Conservation (phyloP, 2,113 vertebrate genomes). For the Salminus brasiliensis region DNA sequence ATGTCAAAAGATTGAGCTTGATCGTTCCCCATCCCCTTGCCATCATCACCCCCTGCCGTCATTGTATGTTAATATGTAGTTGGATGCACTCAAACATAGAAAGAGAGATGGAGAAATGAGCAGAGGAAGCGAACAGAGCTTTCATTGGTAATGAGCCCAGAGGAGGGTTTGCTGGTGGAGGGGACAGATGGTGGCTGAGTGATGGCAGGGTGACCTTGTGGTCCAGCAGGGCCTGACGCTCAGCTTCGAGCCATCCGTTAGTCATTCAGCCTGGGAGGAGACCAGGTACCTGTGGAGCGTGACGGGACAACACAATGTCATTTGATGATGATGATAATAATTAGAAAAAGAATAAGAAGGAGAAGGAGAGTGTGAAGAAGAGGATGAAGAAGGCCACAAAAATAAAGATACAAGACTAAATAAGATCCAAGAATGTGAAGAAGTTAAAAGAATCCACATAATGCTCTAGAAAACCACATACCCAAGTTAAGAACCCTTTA, state of each 20-base stretch:
- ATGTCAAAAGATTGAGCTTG: constrained; percentile 27
- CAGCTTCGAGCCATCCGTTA: neutral
- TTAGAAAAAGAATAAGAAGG: neutral
- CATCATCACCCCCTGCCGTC: too few species aligned
- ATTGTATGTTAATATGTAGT: neutral
- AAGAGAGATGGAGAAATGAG: constrained; percentile 1
- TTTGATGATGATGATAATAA: neutral
- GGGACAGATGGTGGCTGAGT: constrained; percentile 36
- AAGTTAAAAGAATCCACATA: too few species aligned
- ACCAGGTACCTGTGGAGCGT: neutral
- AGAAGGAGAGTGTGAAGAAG: too few species aligned
- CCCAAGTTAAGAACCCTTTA: too few species aligned
- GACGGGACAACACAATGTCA: neutral
- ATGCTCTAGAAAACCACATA: too few species aligned
- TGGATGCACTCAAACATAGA: neutral
- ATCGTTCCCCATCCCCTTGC: constrained; percentile 1
- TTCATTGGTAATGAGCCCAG: constrained; percentile 35
- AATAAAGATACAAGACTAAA: too few species aligned
- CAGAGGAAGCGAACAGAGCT: neutral
- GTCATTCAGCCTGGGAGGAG: constrained; percentile 6
- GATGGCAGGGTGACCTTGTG: constrained; percentile 42
- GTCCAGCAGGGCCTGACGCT: neutral
- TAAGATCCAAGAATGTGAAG: too few species aligned
- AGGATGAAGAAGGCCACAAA: too few species aligned
- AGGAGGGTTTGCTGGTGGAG: constrained; percentile 2